A percentile compares a stretch with the other conserved stretches of the same genome.
phyloP scores from a whole-genome alignment of 2,888 invertebrate species.

The Synergus japonicus region DNA sequence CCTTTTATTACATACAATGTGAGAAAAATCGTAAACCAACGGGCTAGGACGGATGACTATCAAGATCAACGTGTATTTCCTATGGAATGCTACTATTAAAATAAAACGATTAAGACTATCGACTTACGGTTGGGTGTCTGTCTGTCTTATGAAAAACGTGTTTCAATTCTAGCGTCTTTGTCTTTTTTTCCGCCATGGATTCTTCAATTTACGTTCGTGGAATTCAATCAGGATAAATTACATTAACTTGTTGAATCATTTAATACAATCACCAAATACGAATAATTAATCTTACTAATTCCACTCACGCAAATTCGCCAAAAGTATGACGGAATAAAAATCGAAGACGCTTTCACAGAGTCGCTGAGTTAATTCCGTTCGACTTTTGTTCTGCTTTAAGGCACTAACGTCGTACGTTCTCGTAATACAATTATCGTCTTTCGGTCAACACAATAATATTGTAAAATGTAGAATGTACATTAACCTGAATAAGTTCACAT shows the following conservation, averaged over 20 bases:
- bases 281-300: background rate
- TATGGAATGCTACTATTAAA: slow-evolving; percentile 73
- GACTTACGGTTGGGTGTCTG: slow-evolving; percentile 33
- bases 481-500: slow-evolving; percentile 34
- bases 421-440: slow-evolving; percentile 33
- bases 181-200: background rate
- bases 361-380: slow-evolving; percentile 11
- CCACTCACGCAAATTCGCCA: background rate
- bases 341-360: slow-evolving; percentile 18
- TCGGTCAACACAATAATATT: slow-evolving; percentile 27
- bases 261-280: background rate
- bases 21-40: slow-evolving; percentile 56
- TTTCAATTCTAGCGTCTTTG: slow-evolving; percentile 6
- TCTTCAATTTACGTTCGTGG: background rate
- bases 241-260: background rate
- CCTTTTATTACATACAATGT: background rate
- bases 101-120: slow-evolving; percentile 57
- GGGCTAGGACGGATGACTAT: slow-evolving; percentile 70
- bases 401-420: slow-evolving; percentile 48
- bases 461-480: slow-evolving; percentile 6
- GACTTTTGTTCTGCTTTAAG: slow-evolving; percentile 43
- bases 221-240: background rate
- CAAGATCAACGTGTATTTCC: slow-evolving; percentile 63
- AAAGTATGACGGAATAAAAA: background rate
- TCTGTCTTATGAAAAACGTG: slow-evolving; percentile 26